These are phyloP conservation scores for Bembecia ichneumoniformis DNA, from an alignment of 2,888 invertebrate species.

Conservation along the genomic window DNA sequence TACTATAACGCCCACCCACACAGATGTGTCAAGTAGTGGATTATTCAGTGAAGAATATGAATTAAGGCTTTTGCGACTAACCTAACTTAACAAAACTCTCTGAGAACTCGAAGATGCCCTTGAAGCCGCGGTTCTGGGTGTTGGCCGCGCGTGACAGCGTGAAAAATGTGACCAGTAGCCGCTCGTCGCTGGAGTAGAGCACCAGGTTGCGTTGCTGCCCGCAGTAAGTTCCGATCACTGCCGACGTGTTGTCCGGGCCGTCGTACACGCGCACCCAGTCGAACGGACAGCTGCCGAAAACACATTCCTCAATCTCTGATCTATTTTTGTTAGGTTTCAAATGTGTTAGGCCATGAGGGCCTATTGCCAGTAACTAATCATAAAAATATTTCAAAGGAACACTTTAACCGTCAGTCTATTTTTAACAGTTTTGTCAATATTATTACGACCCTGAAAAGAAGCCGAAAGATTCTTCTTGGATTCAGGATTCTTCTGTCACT, in stretches of 20 bases:
- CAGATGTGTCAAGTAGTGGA: too few relatives aligned
- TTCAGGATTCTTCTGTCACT: too few relatives aligned
- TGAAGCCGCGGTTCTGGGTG: conserved; percentile 98
- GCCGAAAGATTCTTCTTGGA: too few relatives aligned
- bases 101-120: conserved; percentile 98
- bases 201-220: conserved; percentile 97
- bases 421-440: too few relatives aligned
- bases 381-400: background rate
- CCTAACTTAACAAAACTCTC: conserved; percentile 98
- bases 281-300: conserved; percentile 90
- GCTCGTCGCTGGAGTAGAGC: conserved; percentile 93
- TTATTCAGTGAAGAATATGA: too few relatives aligned
- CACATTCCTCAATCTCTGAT: background rate
- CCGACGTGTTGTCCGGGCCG: conserved; percentile 89
- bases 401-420: too few relatives aligned
- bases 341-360: background rate
- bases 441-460: too few relatives aligned
- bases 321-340: background rate
- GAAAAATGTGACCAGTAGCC: conserved; percentile 91
- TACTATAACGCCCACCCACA: too few relatives aligned
- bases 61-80: conserved; percentile 55
- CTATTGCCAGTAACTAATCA: background rate
- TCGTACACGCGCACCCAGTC: conserved; percentile 98
- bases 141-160: conserved; percentile 92
- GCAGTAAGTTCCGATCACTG: conserved; percentile 96